These are phyloP conservation scores for Leuciscus waleckii DNA, from an alignment of 2,797 vertebrate species.

Conservation along the genomic window DNA sequence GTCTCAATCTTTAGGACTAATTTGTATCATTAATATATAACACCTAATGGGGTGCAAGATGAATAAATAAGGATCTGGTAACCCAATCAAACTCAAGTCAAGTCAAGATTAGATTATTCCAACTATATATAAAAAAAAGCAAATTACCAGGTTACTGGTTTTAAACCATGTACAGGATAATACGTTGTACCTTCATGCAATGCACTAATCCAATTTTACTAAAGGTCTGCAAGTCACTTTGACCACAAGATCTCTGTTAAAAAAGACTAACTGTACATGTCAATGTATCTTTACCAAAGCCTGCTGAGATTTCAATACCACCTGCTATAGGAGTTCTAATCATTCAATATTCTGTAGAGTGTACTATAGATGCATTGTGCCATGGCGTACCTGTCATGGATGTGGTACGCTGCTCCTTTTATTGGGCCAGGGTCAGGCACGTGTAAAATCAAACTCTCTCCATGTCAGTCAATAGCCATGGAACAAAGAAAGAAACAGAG, in stretches of 20 bases:
- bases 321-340: not conserved
- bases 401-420: constrained; percentile 78
- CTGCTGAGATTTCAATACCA: constrained; percentile 21
- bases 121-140: not conserved
- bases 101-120: not conserved
- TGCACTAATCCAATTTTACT: not conserved
- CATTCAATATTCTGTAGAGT: not conserved
- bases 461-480: constrained; percentile 80
- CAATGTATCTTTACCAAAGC: constrained; percentile 3
- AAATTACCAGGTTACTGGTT: not conserved
- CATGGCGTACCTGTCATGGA: constrained; percentile 79
- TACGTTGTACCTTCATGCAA: not conserved
- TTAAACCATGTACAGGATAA: not conserved
- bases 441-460: constrained; percentile 79
- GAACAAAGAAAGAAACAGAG: constrained; percentile 64
- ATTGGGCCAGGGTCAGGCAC: constrained; percentile 78
- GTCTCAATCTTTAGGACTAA: not conserved
- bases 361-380: not conserved
- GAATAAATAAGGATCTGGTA: not conserved
- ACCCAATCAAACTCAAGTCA: not conserved
- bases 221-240: not conserved
- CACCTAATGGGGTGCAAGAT: not conserved
- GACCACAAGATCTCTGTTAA: not conserved
- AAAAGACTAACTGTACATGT: not conserved
- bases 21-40: not conserved